Evolutionary conservation across 2,113 vertebrate species (phyloP), one percentile per base, ranked within the genome.

Genomic region (Puffinus mauretanicus): DNA sequence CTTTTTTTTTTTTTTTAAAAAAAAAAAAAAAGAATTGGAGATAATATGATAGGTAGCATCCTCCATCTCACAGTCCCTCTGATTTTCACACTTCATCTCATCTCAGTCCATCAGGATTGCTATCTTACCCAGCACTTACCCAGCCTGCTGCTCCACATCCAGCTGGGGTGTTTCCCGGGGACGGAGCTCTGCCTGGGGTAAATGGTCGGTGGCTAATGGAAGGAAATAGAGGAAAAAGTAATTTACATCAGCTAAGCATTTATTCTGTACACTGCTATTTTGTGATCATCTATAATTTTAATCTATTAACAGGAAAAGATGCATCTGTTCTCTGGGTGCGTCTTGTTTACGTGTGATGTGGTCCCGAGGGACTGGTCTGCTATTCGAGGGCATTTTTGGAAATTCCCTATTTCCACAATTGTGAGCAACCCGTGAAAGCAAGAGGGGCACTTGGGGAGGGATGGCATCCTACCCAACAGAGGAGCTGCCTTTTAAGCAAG

Each of bases 241-340:
- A 92, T 86, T 82, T 88, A 93, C 86, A 90, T 93, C 90, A 75
- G 40, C 80, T 78, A 64, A 70, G 86, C 15, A n/a, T 70, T 47
- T 88, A 47, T 86, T 71, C 65, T 18, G 47, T 26, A 73, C 13
- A 2, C 64, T 46, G 86, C 72, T 92, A 75, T 91, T 94, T 94
- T 72, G 96, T 95, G 88, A 94, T 96, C 91, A 91, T 86, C 91
- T 91, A 1, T 87, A 52, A 93, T 96, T 96, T 95, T 85, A 24
- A 62, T 49, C 77, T 96, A 84, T 91, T 88, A 95, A 90, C 92
- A 51, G 69, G n/a, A 90, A 86, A 66, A 79, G 69, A 55, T 65
- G 61, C 54, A 79, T 76, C 88, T 62, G 11, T 79, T 92, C 57
- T 76, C 72, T 3, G 4, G 13, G 54, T 44, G 75, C 52, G 3